Base-by-base conservation (phyloP, 2,888 invertebrate genomes). In the Mythimna vitellina region DNA sequence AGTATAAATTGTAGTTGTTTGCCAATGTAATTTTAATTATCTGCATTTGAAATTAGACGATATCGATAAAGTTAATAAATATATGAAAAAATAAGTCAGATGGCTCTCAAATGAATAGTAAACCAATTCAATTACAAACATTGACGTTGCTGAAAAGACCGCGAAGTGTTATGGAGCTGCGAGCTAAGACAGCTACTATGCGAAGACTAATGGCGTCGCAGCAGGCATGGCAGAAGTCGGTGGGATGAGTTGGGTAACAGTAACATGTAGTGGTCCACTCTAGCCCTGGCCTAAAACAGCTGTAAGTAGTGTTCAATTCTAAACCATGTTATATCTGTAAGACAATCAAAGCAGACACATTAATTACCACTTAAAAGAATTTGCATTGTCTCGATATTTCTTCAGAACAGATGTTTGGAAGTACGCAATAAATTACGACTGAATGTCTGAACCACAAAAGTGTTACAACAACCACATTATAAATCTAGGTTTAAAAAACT, bases 381-480 rank as follows among this genome's bases (percentile, higher is more conserved):
- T 51, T 51, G n/a, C 42, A 56, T 54, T 53, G 38, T 53, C 12
- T 46, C 20, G 22, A 42, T 62, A 69, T 53, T 67, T 65, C 35
- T 57, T 54, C 42, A 35, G 32, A 77, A 60, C 53, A 69, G 72
- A 53, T 35, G 17, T 80, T 80, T 61, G 17, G 10, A 69, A 61
- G 75, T 66, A 68, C 75, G 67, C 69, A 65, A 83, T 81, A 73
- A 80, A 70, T 76, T 63, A 66, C 49, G 10, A 62, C n/a, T 58
- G 35, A 68, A 62, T 56, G 75, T 78, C 61, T 78, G 70, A 63
- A 66, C 73, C 67, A 57, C 35, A 56, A 78, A 82, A 80, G 54
- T 78, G 78, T 80, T 75, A 82, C 70, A 68, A 81, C 58, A 76
- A 73, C 69, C 72, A 80, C 70, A 73, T 63, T 80, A 65, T 46